Conservation (phyloP, 2,888 invertebrate species). For the Limnephilus marmoratus region DNA sequence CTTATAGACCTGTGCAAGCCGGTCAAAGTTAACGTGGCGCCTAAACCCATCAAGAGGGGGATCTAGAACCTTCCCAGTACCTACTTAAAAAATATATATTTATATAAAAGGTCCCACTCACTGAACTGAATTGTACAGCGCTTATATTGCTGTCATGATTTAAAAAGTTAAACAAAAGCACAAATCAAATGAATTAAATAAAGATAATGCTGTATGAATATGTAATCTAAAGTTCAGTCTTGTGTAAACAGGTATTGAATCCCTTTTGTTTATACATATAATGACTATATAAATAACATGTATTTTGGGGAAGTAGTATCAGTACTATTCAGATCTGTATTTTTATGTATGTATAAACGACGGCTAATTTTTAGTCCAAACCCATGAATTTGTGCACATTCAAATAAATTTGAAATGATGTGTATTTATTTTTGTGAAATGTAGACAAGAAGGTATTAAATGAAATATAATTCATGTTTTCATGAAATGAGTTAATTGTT, state of each 20-base stretch:
- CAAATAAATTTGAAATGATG: neutral
- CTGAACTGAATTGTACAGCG: too few relatives aligned
- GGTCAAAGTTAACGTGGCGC: constrained; percentile 90
- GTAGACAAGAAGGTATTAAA: neutral
- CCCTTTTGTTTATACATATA: too few relatives aligned
- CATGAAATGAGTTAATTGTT: neutral
- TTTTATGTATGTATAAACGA: neutral
- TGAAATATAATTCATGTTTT: neutral
- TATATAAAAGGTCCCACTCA: too few relatives aligned
- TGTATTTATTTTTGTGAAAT: neutral
- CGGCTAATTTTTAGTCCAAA: neutral
- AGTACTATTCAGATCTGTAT: neutral
- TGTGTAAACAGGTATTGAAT: neutral
- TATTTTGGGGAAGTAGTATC: neutral
- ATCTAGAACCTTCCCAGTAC: constrained; percentile 73
- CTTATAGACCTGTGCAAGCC: constrained; percentile 89
- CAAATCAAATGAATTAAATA: neutral
- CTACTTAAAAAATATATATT: neutral
- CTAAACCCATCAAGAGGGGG: constrained; percentile 91
- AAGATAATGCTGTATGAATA: neutral
- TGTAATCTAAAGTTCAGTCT: neutral
- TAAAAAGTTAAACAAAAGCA: neutral
- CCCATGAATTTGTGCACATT: neutral
- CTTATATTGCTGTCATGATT: neutral
- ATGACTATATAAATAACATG: neutral